A percentile compares a stretch with the other conserved stretches of the same genome.
Conservation (phyloP, 2,797 vertebrate species). For the Hapalemur alaotrensis region DNA sequence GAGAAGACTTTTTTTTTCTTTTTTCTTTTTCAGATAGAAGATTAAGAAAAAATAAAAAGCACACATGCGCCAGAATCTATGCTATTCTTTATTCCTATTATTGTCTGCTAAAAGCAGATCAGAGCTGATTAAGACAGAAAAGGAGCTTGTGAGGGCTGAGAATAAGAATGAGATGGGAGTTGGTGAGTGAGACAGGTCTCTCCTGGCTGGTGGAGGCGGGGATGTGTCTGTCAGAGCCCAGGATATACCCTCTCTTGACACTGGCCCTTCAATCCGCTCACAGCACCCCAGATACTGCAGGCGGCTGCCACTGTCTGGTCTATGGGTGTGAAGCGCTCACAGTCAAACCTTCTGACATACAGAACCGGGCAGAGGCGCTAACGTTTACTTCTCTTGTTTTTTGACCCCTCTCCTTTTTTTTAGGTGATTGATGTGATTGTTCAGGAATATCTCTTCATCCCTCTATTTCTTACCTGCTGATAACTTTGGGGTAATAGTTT, state of each 20-base stretch:
- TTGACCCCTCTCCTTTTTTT: background rate
- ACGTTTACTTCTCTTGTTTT: background rate
- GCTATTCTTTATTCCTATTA: conserved; percentile 63
- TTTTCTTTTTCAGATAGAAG: conserved; percentile 45
- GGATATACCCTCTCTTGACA: background rate
- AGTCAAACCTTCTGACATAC: background rate
- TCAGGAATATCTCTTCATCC: background rate
- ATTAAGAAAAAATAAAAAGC: background rate
- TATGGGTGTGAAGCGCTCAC: background rate
- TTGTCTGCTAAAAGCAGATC: conserved; percentile 74
- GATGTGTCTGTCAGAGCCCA: background rate
- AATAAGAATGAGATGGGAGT: conserved; percentile 44
- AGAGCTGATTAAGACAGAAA: conserved; percentile 72
- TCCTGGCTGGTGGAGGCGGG: background rate
- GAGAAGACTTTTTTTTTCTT: background rate
- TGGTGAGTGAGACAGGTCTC: background rate
- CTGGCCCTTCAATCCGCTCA: background rate
- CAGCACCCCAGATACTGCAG: too few relatives aligned
- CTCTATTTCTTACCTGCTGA: background rate
- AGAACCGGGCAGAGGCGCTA: background rate
- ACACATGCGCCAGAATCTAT: conserved; percentile 56
- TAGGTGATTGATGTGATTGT: background rate
- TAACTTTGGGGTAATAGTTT: background rate
- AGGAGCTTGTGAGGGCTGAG: conserved; percentile 36
- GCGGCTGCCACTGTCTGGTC: background rate